Base-by-base conservation (phyloP, 2,888 invertebrate genomes). In the Meiosimyza decipiens region DNA sequence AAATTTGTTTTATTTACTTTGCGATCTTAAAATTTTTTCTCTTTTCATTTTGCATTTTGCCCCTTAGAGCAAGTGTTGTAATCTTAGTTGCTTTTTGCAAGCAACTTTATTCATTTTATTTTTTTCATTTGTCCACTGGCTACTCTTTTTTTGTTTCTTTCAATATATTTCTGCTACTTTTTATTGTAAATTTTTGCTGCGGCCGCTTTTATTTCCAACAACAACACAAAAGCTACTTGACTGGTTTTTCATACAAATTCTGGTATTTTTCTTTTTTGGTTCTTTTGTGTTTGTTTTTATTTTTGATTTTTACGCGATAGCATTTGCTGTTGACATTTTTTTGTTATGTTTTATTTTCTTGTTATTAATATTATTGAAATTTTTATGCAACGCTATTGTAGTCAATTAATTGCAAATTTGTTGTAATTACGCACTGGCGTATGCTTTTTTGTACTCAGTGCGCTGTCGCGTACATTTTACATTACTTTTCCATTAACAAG, bases 151-250 rank as follows among this genome's bases (percentile, higher is more conserved):
- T 63, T 71, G 47, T 33, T 63, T 47, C 49, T 64, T 28, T 40
- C 54, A 49, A 50, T 18, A 7, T 71, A 6, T 51, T 68, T 49
- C 60, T 67, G 57, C 16, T n/a, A 15, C 16, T 73, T 71, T 57
- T 62, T 57, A 47, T 72, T 40, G 50, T 65, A 55, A 28, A 63
- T 7, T 57, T 33, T 67, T 52, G 49, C 54, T 71, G 28, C 70
- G 69, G 71, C 60, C 80, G 79, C 78, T 72, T 82, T 80, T 80
- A 80, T 82, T 80, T 81, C 83, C 81, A 78, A 83, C 77, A 77
- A 82, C 81, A 82, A 80, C 78, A 80, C 78, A 82, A 83, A 83
- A 83, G 83, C 82, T 80, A 83, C 77, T 79, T 82, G 84, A 83
- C 83, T 84, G 81, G 83, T 83, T 83, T 82, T 74, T 75, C 78